Base-by-base conservation (phyloP, 1,140 invertebrate genomes). In the Euura lappo region DNA sequence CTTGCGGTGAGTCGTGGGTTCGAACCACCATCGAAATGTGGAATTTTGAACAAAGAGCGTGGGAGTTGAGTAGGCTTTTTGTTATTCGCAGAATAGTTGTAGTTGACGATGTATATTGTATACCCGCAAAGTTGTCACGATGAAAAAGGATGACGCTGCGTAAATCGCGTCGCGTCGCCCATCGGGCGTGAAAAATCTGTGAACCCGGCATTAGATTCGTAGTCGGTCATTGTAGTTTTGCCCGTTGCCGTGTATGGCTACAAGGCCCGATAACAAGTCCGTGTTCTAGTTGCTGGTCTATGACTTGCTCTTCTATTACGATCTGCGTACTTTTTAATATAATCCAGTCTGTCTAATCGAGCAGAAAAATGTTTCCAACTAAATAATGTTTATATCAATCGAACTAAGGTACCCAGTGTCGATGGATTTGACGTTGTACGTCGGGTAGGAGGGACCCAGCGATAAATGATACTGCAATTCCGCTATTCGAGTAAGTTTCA, bases 331-430 rank as follows among this genome's bases (percentile, higher is more conserved):
- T 4, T 60, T 60, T 60, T 60, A 60, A 60, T 8, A 60, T 60
- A 8, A 60, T n/a, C 13, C 51, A 11, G 51, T 60, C 51, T 60
- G 51, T 60, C 51, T 60, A 60, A 60, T 60, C 51, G 51, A 60
- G 6, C 51, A 60, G 51, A 60, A 60, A 60, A n/a, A 60, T 60
- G 51, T 60, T 60, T 60, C 51, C 51, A 60, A 60, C 51, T 60
- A 60, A 60, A 60, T 60, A 60, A 60, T 60, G 51, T 60, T 60
- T 60, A 60, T 60, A 60, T 11, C 2, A 11, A 60, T 60, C 51
- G 8, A 6, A 60, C 51, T 60, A 8, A n/a, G 10, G 51, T 60
- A 60, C 8, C 51, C 51, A 60, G 51, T 60, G 51, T 60, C 13
- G 51, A 11, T 6, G 13, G 51, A 11, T 60, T 60, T 60, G 13